Conservation (phyloP, 2,888 invertebrate genomes). For the Dasypogon diadema region DNA sequence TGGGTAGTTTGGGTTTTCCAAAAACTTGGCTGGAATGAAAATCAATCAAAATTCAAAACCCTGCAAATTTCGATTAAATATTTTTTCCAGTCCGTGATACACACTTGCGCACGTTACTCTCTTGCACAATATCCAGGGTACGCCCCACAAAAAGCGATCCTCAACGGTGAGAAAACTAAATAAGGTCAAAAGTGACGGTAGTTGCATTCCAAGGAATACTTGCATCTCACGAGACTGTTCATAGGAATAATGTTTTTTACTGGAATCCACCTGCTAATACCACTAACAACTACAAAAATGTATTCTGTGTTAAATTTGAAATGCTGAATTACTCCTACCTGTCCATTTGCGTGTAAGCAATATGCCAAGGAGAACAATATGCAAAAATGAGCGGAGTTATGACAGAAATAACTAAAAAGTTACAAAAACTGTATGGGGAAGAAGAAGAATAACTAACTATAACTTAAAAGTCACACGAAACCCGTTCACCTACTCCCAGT, state of each 20-base stretch:
- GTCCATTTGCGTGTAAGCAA: background rate
- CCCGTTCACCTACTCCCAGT: slow-evolving; percentile 26
- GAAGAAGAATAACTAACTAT: background rate
- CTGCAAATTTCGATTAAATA: too few relatives aligned
- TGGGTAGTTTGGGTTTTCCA: too few relatives aligned
- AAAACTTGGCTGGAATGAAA: too few relatives aligned
- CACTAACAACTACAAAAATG: too few relatives aligned
- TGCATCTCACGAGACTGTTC: background rate
- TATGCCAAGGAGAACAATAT: slow-evolving; percentile 10
- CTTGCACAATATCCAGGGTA: too few relatives aligned
- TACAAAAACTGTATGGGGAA: too few relatives aligned
- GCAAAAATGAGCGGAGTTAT: background rate
- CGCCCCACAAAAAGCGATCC: too few relatives aligned
- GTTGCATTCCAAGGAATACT: background rate
- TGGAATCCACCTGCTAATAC: too few relatives aligned
- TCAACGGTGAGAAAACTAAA: too few relatives aligned
- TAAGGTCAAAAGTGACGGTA: background rate
- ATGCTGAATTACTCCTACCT: background rate
- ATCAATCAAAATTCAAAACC: too few relatives aligned
- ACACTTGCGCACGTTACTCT: too few relatives aligned
- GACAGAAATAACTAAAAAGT: background rate
- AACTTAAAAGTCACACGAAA: background rate
- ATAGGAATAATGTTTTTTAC: background rate
- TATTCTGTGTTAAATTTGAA: background rate
- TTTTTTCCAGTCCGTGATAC: too few relatives aligned